Percentiles rank a stretch among this genome's conserved stretches.
Evolutionary conservation across 2,113 vertebrate species (phyloP).

Genomic region (Dolichotis patagonum): DNA sequence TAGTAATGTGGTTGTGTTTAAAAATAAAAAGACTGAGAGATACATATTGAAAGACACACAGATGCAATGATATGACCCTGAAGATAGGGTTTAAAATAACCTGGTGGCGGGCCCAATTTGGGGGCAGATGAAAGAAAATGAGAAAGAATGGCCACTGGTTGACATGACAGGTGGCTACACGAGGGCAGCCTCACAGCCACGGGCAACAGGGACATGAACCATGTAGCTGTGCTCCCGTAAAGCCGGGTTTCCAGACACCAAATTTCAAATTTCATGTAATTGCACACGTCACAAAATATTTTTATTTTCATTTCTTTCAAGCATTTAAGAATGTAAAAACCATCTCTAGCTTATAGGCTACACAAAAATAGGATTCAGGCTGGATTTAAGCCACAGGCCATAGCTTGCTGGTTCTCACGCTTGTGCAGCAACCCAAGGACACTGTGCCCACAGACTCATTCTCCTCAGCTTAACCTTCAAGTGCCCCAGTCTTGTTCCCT

Average conservation of each 20-base stretch:
- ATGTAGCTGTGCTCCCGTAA: neutral
- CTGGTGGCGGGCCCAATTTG: neutral
- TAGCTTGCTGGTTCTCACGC: neutral
- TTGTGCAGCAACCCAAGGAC: neutral
- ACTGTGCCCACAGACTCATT: neutral
- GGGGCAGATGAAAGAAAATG: neutral
- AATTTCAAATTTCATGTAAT: conserved; percentile 23
- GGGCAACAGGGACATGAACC: neutral
- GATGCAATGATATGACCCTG: neutral
- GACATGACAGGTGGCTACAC: neutral
- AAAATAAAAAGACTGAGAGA: neutral
- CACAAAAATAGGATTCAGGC: neutral
- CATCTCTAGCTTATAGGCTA: neutral
- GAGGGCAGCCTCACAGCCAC: neutral
- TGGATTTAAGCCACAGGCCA: neutral
- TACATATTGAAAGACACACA: neutral
- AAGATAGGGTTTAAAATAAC: neutral
- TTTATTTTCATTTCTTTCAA: neutral
- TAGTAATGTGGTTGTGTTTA: neutral
- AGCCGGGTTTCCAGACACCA: neutral
- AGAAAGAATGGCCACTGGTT: neutral
- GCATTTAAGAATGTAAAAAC: conserved; percentile 19
- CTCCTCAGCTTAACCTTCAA: neutral
- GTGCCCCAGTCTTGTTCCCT: neutral
- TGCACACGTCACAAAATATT: conserved; percentile 16